A percentile compares a stretch with the other conserved stretches of the same genome.
These are phyloP conservation scores for Drosophila melanosoma DNA, from an alignment of 2,888 invertebrate genomes.

Conservation along the genomic window DNA sequence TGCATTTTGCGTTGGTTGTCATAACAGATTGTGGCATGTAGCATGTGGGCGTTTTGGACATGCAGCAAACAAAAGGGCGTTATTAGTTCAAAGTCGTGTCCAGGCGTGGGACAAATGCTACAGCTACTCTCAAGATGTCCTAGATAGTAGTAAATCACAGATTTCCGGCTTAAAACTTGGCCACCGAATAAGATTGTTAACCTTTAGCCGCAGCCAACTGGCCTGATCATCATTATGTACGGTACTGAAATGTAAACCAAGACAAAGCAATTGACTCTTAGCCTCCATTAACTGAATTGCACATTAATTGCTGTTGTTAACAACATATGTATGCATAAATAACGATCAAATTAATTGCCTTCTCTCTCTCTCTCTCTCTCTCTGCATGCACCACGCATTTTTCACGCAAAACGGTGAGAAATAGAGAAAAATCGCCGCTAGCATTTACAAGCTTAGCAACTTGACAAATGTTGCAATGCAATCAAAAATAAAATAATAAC, in stretches of 20 bases:
- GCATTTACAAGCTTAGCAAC: constrained; percentile 54
- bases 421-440: constrained; percentile 29
- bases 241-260: constrained; percentile 65
- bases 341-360: constrained; percentile 70
- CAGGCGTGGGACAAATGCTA: constrained; percentile 44
- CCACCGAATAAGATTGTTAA: constrained; percentile 8
- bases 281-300: constrained; percentile 56
- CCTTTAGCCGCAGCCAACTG: constrained; percentile 3
- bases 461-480: constrained; percentile 59
- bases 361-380: constrained; percentile 48
- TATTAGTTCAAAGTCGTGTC: constrained; percentile 63
- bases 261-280: constrained; percentile 73
- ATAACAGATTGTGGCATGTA: neutral
- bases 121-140: constrained; percentile 22
- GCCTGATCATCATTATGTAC: constrained; percentile 13
- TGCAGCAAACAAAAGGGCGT: constrained; percentile 54
- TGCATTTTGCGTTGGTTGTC: constrained; percentile 30
- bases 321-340: constrained; percentile 60
- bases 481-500: constrained; percentile 36
- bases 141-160: constrained; percentile 18
- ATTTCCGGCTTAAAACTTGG: constrained; percentile 38
- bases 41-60: constrained; percentile 36
- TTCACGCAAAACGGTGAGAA: constrained; percentile 55
- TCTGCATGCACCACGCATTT: constrained; percentile 31
- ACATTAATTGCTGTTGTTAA: constrained; percentile 46